These are phyloP conservation scores for Rhabdophis nuchalis DNA, from an alignment of 2,797 vertebrate species.

Conservation along the genomic window DNA sequence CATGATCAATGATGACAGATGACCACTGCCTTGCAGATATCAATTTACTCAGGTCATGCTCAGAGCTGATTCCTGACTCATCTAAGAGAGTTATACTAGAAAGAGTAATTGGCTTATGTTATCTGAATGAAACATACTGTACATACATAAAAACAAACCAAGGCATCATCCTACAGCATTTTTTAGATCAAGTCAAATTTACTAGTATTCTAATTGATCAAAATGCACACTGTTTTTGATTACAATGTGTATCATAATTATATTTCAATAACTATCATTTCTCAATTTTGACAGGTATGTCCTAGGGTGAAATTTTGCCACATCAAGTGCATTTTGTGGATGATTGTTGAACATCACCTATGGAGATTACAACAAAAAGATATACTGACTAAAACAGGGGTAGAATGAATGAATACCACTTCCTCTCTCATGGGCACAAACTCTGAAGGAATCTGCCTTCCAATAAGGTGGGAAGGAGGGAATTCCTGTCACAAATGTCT, in stretches of 20 bases:
- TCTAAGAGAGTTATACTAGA: not conserved
- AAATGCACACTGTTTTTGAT: not conserved
- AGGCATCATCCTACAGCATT: not conserved
- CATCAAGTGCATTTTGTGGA: not conserved
- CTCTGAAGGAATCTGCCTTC: not conserved
- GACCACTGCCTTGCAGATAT: not conserved
- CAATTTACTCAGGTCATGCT: not conserved
- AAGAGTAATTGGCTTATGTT: not conserved
- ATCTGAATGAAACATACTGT: not conserved
- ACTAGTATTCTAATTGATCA: not conserved
- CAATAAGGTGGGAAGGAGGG: not conserved
- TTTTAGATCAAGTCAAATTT: not conserved
- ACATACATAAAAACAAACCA: not conserved
- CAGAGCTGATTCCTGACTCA: not conserved
- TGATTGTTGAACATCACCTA: not conserved
- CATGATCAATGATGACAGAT: not conserved
- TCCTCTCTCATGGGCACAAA: not conserved
- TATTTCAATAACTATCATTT: not conserved
- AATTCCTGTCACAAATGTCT: not conserved
- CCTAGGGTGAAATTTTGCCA: not conserved
- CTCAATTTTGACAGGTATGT: not conserved
- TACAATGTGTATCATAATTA: not conserved
- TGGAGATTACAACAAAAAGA: not conserved
- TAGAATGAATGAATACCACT: not conserved
- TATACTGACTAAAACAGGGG: not conserved